Base-by-base conservation (phyloP, 2,113 vertebrate genomes). In the Eulemur rufifrons region DNA sequence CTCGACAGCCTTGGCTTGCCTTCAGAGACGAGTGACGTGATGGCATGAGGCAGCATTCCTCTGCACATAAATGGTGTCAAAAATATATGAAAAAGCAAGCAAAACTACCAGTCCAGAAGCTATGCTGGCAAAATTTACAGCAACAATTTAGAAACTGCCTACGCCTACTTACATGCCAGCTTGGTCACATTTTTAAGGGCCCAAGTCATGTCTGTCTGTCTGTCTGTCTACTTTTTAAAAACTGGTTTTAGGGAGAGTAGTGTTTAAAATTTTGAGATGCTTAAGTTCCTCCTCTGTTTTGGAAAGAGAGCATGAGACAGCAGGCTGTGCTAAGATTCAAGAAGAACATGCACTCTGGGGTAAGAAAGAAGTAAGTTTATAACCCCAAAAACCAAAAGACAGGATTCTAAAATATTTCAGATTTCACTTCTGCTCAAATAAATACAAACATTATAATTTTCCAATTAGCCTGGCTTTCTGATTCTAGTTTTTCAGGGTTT, bases 121-220 rank as follows among this genome's bases (percentile, higher is more conserved):
- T 66, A 76, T 20, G 39, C 54, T 56, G 66, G 89, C 47, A 92
- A 91, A 84, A 81, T 64, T 83, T 56, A 96, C 81, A 89, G 76
- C 95, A 91, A 73, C 69, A 63, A 74, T 73, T 92, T 94, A 81
- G 37, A 81, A 89, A 73, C 47, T 68, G 88, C 66, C 76, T 23
- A 52, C 2, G 7, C 76, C 80, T 69, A 45, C 39, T 54, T 50
- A 82, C 29, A 32, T 88, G 87, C 76, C 90, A 82, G 34, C 8
- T 3, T 74, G 42, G 90, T 66, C 73, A 42, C 90, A 89, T 96
- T 93, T 95, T 96, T 92, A 88, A 90, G 77, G 92, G 56, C 29
- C 84, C 68, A 78, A 74, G 73, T 92, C 87, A 95, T 78, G 66
- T 88, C 54, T 95, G 47, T 94, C 50, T 94, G 77, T 85, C 91